These are phyloP conservation scores for Anableps anableps DNA, from an alignment of 2,797 vertebrate genomes.

Conservation along the genomic window DNA sequence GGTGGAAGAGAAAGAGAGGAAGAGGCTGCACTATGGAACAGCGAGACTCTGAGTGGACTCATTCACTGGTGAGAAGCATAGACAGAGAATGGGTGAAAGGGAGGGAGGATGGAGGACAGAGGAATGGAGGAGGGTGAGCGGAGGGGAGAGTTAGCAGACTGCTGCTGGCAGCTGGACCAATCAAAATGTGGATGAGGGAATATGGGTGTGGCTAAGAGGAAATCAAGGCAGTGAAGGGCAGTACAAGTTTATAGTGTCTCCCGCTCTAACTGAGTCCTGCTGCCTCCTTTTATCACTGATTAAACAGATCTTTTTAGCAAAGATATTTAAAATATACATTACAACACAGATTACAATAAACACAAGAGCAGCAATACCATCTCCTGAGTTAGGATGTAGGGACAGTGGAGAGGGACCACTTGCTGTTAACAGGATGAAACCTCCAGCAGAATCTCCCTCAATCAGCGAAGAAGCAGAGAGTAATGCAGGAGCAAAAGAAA, in stretches of 20 bases:
- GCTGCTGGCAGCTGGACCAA: conserved; percentile 76
- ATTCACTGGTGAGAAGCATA: conserved; percentile 73
- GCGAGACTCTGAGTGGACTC: conserved; percentile 77
- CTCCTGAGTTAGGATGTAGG: background rate
- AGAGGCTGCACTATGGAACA: conserved; percentile 55
- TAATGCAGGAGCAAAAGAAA: background rate
- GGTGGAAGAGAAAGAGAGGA: conserved; percentile 17
- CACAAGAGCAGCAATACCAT: background rate
- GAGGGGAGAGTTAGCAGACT: conserved; percentile 66
- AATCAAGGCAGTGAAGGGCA: conserved; percentile 53
- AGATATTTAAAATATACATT: background rate
- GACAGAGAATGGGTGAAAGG: conserved; percentile 5
- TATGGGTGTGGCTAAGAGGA: conserved; percentile 59
- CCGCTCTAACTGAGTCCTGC: conserved; percentile 15
- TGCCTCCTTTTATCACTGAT: background rate
- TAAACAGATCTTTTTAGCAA: background rate
- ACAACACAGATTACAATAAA: background rate
- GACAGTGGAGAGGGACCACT: background rate
- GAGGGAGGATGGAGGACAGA: conserved; percentile 11
- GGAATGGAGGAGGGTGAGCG: background rate
- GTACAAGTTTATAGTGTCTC: conserved; percentile 40
- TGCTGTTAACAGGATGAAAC: background rate
- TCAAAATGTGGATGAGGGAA: conserved; percentile 64
- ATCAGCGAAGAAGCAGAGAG: background rate
- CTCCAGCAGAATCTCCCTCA: background rate